Evolutionary conservation across 2,888 invertebrate genomes (phyloP), one percentile per base, ranked within the genome.

Genomic region (Drosophila tanythrix): DNA sequence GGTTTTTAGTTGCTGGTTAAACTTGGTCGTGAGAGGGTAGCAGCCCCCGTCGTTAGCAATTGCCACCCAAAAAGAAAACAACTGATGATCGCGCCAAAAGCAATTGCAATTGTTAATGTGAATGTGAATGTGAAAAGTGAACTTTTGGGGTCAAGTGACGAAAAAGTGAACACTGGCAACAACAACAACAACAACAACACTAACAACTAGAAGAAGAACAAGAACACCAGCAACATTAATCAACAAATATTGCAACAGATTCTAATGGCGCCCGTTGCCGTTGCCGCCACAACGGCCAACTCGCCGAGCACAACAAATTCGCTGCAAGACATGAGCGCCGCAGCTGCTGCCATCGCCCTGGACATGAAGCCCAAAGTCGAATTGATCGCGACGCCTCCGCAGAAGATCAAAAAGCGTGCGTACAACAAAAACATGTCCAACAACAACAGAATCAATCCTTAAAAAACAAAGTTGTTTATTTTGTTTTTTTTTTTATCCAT

Each of bases 1-100:
- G 89, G 91, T 88, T 91, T 92, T 92, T 91, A 92, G 91, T 92
- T 86, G 90, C 88, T 87, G 91, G 92, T 90, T 92, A 92, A 92
- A 92, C 92, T 91, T 92, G 92, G 92, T 91, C 89, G 92, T 92
- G 92, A 92, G 92, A 92, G 92, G 92, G 92, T 92, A 92, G 92
- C 74, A 72, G 79, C 82, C 88, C 79, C 82, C 70, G 75, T 81
- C 57, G 74, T 72, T 46, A 58, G 48, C 57, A 66, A 27, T 63
- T 61, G 61, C 70, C 74, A 66, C 70, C 69, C 76, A 64, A 63
- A 27, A 55, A 11, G 10, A 55, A 21, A 40, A 43, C 21, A 72
- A 65, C 51, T 27, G 56, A 27, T n/a, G 56, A 60, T 51, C 51
- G 52, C 52, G 56, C 36, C 27, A 38, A 36, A 36, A 56, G 46